These are phyloP conservation scores for Cotesia glomerata DNA, from an alignment of 1,140 invertebrate species.

Conservation along the genomic window DNA sequence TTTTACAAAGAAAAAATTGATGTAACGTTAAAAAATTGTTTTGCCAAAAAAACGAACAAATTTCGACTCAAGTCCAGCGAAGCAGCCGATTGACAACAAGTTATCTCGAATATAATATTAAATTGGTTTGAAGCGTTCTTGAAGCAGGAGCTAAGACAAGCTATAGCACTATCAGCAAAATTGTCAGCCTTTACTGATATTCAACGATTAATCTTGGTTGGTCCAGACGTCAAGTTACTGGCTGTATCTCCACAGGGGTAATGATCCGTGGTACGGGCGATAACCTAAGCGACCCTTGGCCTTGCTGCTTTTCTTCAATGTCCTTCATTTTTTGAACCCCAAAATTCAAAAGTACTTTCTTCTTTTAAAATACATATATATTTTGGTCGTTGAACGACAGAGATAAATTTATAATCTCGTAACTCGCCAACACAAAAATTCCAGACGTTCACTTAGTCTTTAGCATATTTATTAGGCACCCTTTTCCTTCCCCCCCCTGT, in stretches of 20 bases:
- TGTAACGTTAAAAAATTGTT: too few species aligned
- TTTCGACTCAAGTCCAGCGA: too few species aligned
- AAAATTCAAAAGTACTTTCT: too few species aligned
- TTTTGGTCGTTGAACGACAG: too few species aligned
- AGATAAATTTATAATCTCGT: background rate
- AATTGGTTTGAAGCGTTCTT: too few species aligned
- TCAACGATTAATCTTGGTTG: conserved; percentile 55
- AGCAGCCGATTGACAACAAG: too few species aligned
- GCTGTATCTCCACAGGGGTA: conserved; percentile 43
- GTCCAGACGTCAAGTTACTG: conserved; percentile 18
- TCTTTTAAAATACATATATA: too few species aligned
- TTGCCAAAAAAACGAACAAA: too few species aligned
- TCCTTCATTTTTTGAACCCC: background rate
- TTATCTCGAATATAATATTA: too few species aligned
- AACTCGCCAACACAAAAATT: conserved; percentile 1
- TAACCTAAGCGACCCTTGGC: conserved; percentile 44
- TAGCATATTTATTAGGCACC: conserved; percentile 8
- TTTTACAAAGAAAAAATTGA: too few species aligned
- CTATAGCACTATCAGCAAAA: background rate
- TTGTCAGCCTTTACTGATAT: conserved; percentile 23
- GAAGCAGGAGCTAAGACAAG: too few species aligned
- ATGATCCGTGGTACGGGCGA: conserved; percentile 57
- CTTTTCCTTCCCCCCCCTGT: background rate
- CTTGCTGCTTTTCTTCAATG: conserved; percentile 6
- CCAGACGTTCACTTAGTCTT: background rate